phyloP scores from a whole-genome alignment of 2,797 vertebrate genomes.

The Dipus sagitta region DNA sequence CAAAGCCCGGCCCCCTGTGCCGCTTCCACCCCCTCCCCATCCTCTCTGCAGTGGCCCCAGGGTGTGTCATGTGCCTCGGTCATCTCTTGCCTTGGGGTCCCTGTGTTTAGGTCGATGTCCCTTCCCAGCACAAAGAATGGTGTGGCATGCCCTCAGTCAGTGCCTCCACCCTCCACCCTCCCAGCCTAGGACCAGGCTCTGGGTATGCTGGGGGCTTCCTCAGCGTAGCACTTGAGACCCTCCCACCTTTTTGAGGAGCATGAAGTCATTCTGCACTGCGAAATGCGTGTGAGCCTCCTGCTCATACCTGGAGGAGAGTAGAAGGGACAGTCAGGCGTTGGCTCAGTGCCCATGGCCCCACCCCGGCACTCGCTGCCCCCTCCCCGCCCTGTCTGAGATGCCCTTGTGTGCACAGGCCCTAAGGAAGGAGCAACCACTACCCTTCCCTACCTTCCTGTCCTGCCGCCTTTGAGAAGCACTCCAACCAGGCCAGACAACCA shows the following conservation, averaged over 20 bases:
- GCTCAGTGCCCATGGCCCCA: not conserved
- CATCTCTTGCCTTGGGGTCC: not conserved
- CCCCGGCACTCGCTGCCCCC: not conserved
- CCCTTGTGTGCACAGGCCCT: not conserved
- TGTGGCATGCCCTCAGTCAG: rapidly evolving
- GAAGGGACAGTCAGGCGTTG: not conserved
- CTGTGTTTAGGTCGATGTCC: not conserved
- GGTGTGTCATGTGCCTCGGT: not conserved
- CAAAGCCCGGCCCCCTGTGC: conserved; percentile 28
- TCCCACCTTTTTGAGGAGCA: conserved; percentile 90
- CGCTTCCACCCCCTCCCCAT: not conserved
- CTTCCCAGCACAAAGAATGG: not conserved
- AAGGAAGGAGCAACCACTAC: not conserved
- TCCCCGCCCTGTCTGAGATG: not conserved
- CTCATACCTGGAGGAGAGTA: conserved; percentile 77
- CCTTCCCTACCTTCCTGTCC: not conserved
- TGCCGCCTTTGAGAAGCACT: not conserved
- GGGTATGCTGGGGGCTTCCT: not conserved
- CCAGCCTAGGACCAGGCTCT: not conserved
- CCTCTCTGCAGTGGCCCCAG: not conserved
- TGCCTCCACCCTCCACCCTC: not conserved
- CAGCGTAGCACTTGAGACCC: not conserved
- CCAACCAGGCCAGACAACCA: no score
- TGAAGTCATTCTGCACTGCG: conserved; percentile 91
- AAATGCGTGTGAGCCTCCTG: conserved; percentile 75